Evolutionary conservation across 2,888 invertebrate genomes (phyloP), one percentile per base, ranked within the genome.

Genomic region (Acrobasis consociella): DNA sequence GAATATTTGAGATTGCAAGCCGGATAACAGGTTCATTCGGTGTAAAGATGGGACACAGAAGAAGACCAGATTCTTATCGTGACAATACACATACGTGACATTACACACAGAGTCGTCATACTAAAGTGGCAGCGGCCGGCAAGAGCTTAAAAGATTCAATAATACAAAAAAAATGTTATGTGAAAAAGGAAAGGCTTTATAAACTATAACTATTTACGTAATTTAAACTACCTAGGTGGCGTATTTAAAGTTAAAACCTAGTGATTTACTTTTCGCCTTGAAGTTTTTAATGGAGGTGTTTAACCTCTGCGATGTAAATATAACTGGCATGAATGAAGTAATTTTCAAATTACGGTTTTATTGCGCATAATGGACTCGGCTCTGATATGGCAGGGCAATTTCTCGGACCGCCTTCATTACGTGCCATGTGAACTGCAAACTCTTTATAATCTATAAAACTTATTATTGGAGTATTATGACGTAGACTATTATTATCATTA

Each of bases 291-390:
- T 46, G 3, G 46, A 46, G 46, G 46, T 46, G 46, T 46, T 46
- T 46, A 46, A 46, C 46, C 31, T 17, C 13, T 52, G 52, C 16
- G 55, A 55, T 37, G 13, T 52, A 39, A 38, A 15, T 16, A 16
- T n/a, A n/a, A 39, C 38, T 16, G 39, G 42, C 17, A 16, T n/a
- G 17, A 56, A 56, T 56, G 16, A 42, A 56, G 56, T 22, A 56
- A 56, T 56, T 56, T 56, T 42, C 39, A 56, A 56, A 56, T 56
- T 56, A 56, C 42, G 15, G 42, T 56, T 56, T 56, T 56, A 56
- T 56, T 42, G 42, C 17, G 22, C 42, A 42, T 56, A 56, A 56
- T 56, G 56, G 15, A 38, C 13, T n/a, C 46, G n/a, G 46, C 55
- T 15, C 13, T 17, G 17, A 22, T 22, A 42, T 17, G 42, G 5